phyloP scores from a whole-genome alignment of 2,113 vertebrate genomes.

The Arizona elegans region DNA sequence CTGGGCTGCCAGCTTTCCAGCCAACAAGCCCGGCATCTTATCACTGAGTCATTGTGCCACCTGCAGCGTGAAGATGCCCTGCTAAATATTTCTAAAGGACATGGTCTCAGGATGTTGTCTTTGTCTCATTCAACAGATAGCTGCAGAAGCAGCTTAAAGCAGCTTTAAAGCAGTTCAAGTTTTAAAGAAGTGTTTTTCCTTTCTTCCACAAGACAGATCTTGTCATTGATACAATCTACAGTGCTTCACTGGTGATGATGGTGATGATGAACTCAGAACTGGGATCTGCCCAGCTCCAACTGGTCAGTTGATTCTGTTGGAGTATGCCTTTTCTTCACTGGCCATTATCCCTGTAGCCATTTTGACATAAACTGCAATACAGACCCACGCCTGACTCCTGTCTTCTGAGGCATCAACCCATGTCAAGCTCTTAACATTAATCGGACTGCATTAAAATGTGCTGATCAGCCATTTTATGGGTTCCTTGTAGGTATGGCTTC shows the following conservation, averaged over 20 bases:
- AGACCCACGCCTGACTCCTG: not conserved
- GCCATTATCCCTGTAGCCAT: not conserved
- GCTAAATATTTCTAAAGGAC: not conserved
- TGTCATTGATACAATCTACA: not conserved
- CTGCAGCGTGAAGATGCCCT: not conserved
- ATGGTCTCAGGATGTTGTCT: not conserved
- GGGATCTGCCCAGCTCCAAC: not conserved
- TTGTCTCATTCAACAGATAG: not conserved
- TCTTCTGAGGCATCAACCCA: not conserved
- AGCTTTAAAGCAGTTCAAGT: not conserved
- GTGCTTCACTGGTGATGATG: not conserved
- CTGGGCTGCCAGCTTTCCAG: too few species aligned
- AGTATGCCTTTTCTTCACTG: not conserved
- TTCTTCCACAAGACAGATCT: not conserved
- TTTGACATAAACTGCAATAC: not conserved
- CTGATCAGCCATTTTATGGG: not conserved
- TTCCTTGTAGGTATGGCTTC: not conserved
- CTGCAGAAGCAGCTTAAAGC: not conserved
- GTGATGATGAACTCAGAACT: not conserved
- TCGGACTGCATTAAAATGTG: not conserved
- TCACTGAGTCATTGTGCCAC: too few species aligned
- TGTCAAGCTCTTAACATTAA: not conserved
- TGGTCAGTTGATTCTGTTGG: not conserved
- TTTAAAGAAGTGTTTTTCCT: not conserved
- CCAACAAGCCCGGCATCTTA: too few species aligned